Evolutionary conservation across 2,113 vertebrate species (phyloP), one percentile per base, ranked within the genome.

Genomic region (Rhegmatorhina hoffmannsi): DNA sequence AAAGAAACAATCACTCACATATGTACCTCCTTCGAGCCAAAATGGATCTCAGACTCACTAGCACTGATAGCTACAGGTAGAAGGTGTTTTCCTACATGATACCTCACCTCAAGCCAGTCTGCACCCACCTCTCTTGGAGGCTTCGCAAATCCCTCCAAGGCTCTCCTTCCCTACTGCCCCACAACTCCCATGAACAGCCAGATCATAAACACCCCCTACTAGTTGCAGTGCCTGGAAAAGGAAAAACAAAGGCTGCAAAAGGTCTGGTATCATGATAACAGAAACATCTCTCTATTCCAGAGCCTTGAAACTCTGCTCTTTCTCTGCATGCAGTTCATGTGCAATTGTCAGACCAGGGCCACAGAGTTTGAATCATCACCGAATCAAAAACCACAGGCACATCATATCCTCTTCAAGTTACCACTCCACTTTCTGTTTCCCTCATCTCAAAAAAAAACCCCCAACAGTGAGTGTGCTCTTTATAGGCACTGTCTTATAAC

Each of bases 231-330:
- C 53, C 53, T 82, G 50, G 44, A 84, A 86, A 92, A 90, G 76
- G 29, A 46, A 74, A 81, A 90, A 31, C 0, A 2, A 88, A 81
- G 60, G 28, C 72, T 74, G 67, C 23, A 79, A 50, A 68, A 33
- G 46, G n/a, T 58, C 78, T 66, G 50, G 28, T 53, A n/a, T 38
- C 25, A 59, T 7, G 33, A 20, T 69, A 69, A 92, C 63, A 94
- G 91, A 88, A 62, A 74, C 67, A 88, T 52, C 23, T 77, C 82
- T 91, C 63, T 97, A 47, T 80, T 85, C 38, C 63, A 70, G 38
- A 5, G 15, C 34, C 50, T 56, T 77, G 33, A 74, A 50, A 53
- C 47, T 43, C 69, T 69, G n/a, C 21, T 63, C 40, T 73, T 67
- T 49, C 55, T 63, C 84, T 62, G 43, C 11, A 31, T 23, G 36